Conservation (phyloP, 2,797 vertebrate genomes). For the Carduelis carduelis region DNA sequence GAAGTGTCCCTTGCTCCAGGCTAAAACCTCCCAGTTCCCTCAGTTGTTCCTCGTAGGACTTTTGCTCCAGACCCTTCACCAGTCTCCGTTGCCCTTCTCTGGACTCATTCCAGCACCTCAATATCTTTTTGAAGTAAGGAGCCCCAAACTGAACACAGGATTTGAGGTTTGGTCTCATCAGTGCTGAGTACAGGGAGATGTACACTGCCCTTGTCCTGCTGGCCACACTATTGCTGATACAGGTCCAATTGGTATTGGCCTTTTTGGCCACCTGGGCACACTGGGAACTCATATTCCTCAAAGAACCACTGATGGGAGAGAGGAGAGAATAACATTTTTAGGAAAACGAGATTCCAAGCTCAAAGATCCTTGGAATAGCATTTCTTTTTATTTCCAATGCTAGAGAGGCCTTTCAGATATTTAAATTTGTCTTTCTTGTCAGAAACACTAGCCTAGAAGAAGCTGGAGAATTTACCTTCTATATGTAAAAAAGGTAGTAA, state of each 20-base stretch:
- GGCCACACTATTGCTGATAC: background rate
- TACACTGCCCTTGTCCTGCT: background rate
- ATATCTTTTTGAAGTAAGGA: background rate
- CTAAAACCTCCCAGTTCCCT: background rate
- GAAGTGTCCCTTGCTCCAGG: background rate
- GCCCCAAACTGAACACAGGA: background rate
- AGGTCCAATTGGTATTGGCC: background rate
- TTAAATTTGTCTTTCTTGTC: background rate
- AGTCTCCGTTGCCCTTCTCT: fast-evolving
- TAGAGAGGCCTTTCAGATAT: background rate
- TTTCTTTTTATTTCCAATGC: background rate
- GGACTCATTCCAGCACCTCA: background rate
- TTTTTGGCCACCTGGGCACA: background rate
- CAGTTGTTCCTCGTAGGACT: fast-evolving
- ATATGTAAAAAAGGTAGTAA: background rate
- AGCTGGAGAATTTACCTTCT: background rate
- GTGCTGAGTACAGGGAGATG: fast-evolving
- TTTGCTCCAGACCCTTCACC: background rate
- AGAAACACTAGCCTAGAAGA: background rate
- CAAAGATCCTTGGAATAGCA: background rate
- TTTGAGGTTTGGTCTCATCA: too few species aligned
- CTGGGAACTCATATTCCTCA: background rate
- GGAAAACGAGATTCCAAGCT: background rate
- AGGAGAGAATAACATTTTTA: background rate
- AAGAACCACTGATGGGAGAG: background rate